Evolutionary conservation across 2,797 vertebrate species (phyloP).

Genomic region (Poeciliopsis gracilis): DNA sequence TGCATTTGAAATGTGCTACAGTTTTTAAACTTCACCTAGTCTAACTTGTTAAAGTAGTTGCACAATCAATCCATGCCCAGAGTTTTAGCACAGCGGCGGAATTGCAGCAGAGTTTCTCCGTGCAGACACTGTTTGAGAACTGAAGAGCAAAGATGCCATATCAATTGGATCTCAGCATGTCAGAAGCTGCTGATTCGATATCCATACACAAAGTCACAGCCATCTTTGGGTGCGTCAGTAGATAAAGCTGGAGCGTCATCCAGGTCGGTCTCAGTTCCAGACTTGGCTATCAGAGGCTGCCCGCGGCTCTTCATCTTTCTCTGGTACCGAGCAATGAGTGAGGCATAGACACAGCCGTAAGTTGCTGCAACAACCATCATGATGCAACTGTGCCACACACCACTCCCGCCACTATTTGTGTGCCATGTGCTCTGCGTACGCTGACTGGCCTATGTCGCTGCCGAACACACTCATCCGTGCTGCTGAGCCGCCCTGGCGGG

Average conservation of each 20-base stretch:
- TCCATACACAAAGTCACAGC: conserved; percentile 58
- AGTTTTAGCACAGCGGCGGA: conserved; percentile 18
- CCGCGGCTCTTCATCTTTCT: conserved; percentile 83
- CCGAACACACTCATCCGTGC: conserved; percentile 85
- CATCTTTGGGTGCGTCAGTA: conserved; percentile 45
- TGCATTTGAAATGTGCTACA: conserved; percentile 54
- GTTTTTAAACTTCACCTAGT: conserved; percentile 35
- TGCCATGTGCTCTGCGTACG: conserved; percentile 90
- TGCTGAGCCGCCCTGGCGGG: conserved; percentile 44
- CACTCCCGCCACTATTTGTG: conserved; percentile 91
- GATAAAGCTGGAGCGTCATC: conserved; percentile 54
- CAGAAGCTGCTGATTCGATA: conserved; percentile 79
- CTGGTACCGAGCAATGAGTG: conserved; percentile 93
- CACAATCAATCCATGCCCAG: conserved; percentile 6
- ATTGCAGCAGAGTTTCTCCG: conserved; percentile 43
- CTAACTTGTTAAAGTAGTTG: conserved; percentile 26
- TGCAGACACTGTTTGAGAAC: conserved; percentile 22
- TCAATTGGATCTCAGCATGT: conserved; percentile 11
- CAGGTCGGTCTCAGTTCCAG: conserved; percentile 54
- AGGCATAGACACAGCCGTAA: conserved; percentile 94
- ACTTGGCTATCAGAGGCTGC: conserved; percentile 86
- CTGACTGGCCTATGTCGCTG: conserved; percentile 88
- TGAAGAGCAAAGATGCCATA: conserved; percentile 17
- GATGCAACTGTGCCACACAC: conserved; percentile 94
- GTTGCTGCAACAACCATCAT: conserved; percentile 97